Base-by-base conservation (phyloP, 2,113 vertebrate genomes). In the Mirounga angustirostris region DNA sequence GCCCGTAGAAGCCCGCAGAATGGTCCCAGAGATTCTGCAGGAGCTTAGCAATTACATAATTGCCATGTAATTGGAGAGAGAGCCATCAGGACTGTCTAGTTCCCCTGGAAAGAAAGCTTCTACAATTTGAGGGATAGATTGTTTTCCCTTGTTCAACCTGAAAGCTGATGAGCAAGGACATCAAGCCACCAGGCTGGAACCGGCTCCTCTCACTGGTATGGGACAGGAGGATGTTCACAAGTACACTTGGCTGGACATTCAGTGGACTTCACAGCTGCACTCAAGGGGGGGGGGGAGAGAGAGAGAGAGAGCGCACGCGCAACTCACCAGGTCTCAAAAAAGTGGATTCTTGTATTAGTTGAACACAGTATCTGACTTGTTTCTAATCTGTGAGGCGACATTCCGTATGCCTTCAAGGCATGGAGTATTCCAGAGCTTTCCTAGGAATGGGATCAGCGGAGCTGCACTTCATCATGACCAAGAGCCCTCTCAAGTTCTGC, bases 1-100 rank as follows among this genome's bases (percentile, higher is more conserved):
- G 98, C 96, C 91, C 43, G 83, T 92, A 94, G 97, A 98, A 98
- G 98, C 92, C 97, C 97, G 96, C 50, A 85, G 97, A 98, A 91
- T 91, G 84, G 94, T 98, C 93, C 58, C 98, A 97, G 93, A 95
- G 97, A 97, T 98, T 98, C 61, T 95, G n/a, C 95, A 95, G 97
- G 98, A 98, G 97, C 95, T 98, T 95, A 86, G 94, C 98, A 98
- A 98, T 97, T 98, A 97, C 96, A 82, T 98, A 98, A 98, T 98
- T 98, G 95, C 96, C 96, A 65, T 94, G 97, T 98, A 98, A 97
- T 92, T 82, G 36, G 84, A 97, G 96, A 97, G 96, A 97, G 97
- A 98, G 91, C 92, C 96, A 90, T 82, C 98, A 65, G 97, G 98
- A 95, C 97, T 97, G 56, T 98, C 98, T 97, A 92, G 95, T 95